Conservation (phyloP, 2,113 vertebrate genomes). For the Esox niger region DNA sequence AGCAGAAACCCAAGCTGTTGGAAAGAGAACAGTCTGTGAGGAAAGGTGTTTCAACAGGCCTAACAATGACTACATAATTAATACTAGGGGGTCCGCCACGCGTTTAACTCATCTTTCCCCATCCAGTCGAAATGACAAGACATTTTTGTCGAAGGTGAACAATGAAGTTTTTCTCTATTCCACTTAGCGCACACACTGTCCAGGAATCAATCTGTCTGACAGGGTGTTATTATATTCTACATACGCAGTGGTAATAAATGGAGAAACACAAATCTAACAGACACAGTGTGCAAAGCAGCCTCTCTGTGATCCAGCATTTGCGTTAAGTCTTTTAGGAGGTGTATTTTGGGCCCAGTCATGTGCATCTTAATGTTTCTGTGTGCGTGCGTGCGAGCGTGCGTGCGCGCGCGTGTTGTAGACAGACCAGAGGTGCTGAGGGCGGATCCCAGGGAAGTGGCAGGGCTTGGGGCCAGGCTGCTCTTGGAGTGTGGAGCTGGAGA, state of each 20-base stretch:
- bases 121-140: conserved; percentile 52
- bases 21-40: conserved; percentile 52
- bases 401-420: conserved; percentile 22
- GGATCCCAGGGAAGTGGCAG: conserved; percentile 79
- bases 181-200: not conserved
- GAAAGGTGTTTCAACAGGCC: conserved; percentile 59
- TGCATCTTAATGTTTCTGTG: not conserved
- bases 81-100: conserved; percentile 45
- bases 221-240: too few relatives aligned
- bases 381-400: not conserved
- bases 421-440: conserved; percentile 88
- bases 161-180: conserved; percentile 21
- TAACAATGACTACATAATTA: conserved; percentile 71
- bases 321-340: too few relatives aligned
- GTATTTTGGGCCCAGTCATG: too few relatives aligned
- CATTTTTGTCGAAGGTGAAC: conserved; percentile 48
- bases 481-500: conserved; percentile 78
- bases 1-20: conserved; percentile 71
- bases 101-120: conserved; percentile 34
- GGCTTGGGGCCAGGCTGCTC: conserved; percentile 83
- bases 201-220: too few relatives aligned
- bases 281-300: too few relatives aligned
- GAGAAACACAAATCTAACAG: not conserved
- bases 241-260: not conserved
- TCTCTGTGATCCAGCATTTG: not conserved